Conservation (phyloP, 2,888 invertebrate species). For the Cosmia pyralina region DNA sequence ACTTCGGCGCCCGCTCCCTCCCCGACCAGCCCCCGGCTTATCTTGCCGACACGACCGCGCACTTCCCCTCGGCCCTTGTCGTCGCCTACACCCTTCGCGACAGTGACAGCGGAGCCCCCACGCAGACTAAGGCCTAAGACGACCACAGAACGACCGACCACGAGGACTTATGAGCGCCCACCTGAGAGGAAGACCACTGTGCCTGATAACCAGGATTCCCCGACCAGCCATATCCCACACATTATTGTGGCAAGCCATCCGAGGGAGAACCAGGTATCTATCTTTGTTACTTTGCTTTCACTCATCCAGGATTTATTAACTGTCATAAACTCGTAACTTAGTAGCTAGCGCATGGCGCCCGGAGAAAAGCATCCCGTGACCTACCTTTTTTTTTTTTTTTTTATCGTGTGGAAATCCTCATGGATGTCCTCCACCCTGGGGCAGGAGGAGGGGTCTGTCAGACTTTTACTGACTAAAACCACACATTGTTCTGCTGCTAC, state of each 20-base stretch:
- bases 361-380: neutral
- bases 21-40: constrained; percentile 70
- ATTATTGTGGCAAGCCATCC: constrained; percentile 93
- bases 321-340: neutral
- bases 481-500: no score
- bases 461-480: no score
- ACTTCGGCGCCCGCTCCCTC: constrained; percentile 57
- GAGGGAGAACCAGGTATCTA: constrained; percentile 93
- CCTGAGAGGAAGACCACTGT: constrained; percentile 79
- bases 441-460: no score
- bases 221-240: constrained; percentile 88
- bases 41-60: constrained; percentile 72
- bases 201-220: constrained; percentile 82
- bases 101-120: constrained; percentile 69
- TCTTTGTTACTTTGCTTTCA: neutral
- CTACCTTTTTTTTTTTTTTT: no score
- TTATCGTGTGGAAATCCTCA: no score
- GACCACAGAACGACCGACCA: constrained; percentile 81
- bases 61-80: constrained; percentile 71
- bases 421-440: no score
- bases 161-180: constrained; percentile 84
- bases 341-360: no score
- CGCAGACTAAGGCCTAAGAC: constrained; percentile 73
- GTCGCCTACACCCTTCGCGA: constrained; percentile 73
- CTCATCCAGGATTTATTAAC: neutral